Base-by-base conservation (phyloP, 2,888 invertebrate species). In the Orthosia incerta region DNA sequence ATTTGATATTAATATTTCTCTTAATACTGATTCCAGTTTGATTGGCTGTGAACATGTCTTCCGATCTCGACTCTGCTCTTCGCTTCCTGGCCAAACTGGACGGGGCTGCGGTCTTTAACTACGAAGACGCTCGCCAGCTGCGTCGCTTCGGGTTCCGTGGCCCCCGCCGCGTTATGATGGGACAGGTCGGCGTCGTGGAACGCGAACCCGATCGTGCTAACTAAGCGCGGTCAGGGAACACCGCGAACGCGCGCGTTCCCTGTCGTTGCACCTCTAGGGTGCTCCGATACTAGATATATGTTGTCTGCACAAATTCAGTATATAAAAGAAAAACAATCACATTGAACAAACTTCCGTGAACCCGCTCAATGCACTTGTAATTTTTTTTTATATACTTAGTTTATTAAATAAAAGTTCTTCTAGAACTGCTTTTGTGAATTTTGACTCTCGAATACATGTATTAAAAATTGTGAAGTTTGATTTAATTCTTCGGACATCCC, bases 31-130 rank as follows among this genome's bases (percentile, higher is more conserved):
- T 67, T 67, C 3, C 48, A 67, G 66, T 31, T 20, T 15, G 4
- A n/a, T 31, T 7, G 31, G 39, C 39, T 39, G 39, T 39, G 3
- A 31, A 16, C n/a, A 74, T 74, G 74, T 73, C 74, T 11, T 73
- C 63, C 1, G 74, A 74, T 23, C 46, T 64, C 7, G 46, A 59
- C 12, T 48, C 74, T 0, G 5, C 64, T n/a, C 31, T 39, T 31
- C 73, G 74, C 13, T 55, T 45, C 74, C 11, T 16, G 18, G 59
- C 12, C 1, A 72, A 45, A 20, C 7, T 57, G n/a, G 50, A 62
- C 0, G 50, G 39, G 0, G 20, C 0, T 7, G 11, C 48, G 2
- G 16, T 39, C 1, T 46, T 51, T 9, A 46, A 18, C 15, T 11
- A 45, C 13, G 5, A 57, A 1, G 45, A 51, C n/a, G 11, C 13